These are phyloP conservation scores for Xenopus petersii DNA, from an alignment of 2,797 vertebrate species.

Conservation along the genomic window DNA sequence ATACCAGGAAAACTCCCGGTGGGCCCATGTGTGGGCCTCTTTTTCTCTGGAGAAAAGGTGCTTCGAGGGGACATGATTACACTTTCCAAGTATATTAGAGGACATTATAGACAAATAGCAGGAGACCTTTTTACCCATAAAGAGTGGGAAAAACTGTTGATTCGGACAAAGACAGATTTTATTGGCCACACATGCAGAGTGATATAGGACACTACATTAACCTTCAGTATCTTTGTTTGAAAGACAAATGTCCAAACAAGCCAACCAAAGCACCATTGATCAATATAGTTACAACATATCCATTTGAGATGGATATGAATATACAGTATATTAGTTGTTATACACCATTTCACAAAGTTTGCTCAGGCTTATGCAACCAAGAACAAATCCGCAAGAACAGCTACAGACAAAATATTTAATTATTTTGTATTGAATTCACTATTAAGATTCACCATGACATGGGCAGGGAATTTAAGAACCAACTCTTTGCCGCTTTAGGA, in stretches of 20 bases:
- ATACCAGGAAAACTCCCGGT: no score
- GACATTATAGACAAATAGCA: no score
- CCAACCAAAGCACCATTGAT: background rate
- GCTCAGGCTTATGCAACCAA: background rate
- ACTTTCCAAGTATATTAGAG: no score
- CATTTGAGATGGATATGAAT: background rate
- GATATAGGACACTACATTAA: background rate
- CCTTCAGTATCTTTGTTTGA: background rate
- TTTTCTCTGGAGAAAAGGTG: no score
- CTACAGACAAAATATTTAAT: background rate
- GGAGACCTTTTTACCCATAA: no score
- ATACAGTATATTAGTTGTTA: background rate
- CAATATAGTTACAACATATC: background rate
- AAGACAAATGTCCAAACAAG: background rate
- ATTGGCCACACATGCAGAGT: background rate
- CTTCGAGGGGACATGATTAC: no score
- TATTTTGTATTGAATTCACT: no score
- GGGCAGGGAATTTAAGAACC: no score
- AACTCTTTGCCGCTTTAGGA: no score
- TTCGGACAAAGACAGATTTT: background rate
- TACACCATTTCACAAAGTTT: background rate
- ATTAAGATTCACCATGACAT: no score
- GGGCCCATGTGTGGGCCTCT: no score
- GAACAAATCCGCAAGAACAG: background rate
- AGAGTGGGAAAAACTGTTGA: background rate